A percentile compares a stretch with the other conserved stretches of the same genome.
Evolutionary conservation across 2,797 vertebrate species (phyloP).

Genomic region (Salmo trutta): DNA sequence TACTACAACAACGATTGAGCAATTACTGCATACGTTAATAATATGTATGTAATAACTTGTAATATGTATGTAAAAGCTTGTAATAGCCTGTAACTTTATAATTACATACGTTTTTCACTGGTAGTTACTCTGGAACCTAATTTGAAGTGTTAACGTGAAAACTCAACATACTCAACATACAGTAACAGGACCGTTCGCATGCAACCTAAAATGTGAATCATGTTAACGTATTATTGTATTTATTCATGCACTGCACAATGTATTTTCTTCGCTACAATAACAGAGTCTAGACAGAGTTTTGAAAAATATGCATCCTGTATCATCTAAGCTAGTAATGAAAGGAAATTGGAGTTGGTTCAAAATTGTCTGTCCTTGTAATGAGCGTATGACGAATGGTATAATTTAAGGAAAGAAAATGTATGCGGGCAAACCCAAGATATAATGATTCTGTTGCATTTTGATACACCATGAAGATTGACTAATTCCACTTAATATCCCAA

Average conservation of each 20-base stretch:
- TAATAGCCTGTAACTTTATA: background rate
- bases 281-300: constrained; percentile 68
- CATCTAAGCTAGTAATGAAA: constrained; percentile 73
- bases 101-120: background rate
- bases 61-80: too few relatives aligned
- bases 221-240: constrained; percentile 52
- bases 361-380: constrained; percentile 79
- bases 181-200: constrained; percentile 28
- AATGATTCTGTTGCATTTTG: constrained; percentile 68
- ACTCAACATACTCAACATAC: background rate
- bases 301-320: constrained; percentile 73
- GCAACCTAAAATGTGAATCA: constrained; percentile 54
- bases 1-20: background rate
- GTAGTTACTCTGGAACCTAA: background rate
- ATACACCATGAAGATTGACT: constrained; percentile 71
- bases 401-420: constrained; percentile 76
- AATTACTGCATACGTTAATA: background rate
- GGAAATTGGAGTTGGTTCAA: constrained; percentile 73
- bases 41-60: background rate
- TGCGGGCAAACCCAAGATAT: constrained; percentile 68
- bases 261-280: constrained; percentile 63
- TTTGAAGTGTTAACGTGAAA: background rate
- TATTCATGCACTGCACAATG: constrained; percentile 54
- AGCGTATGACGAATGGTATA: constrained; percentile 77
- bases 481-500: constrained; percentile 68